Evolutionary conservation across 1,140 invertebrate genomes (phyloP).

Genomic region (Philopotamus ludificatus): DNA sequence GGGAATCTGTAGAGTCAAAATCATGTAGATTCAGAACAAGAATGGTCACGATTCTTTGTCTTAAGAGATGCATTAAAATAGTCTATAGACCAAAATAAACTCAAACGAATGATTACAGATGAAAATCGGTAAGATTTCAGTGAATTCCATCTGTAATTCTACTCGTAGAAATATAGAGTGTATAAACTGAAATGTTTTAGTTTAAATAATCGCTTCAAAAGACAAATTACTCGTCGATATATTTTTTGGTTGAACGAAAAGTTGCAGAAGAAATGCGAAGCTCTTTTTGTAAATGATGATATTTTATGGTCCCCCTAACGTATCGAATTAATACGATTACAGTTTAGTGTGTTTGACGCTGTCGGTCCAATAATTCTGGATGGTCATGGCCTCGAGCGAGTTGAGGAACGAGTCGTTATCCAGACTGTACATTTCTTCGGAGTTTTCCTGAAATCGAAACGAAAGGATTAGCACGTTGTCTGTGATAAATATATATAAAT

Average conservation of each 20-base stretch:
- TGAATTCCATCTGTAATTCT: neutral
- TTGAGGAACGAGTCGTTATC: conserved; percentile 91
- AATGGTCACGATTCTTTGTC: no score
- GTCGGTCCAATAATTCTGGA: conserved; percentile 91
- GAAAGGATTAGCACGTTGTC: neutral
- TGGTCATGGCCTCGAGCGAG: conserved; percentile 88
- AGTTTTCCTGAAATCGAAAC: conserved; percentile 69
- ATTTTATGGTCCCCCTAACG: neutral
- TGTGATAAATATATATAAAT: conserved; percentile 1
- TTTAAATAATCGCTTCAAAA: no score
- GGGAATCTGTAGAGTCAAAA: no score
- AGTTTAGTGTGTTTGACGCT: conserved; percentile 89
- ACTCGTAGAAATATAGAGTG: no score
- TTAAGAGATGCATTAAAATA: no score
- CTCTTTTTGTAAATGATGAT: neutral
- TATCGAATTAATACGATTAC: conserved; percentile 51
- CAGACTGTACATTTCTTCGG: conserved; percentile 88
- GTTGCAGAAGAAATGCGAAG: neutral
- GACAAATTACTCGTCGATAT: neutral
- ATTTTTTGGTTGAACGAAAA: neutral
- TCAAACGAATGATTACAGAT: neutral
- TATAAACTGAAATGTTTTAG: no score
- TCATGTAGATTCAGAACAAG: no score
- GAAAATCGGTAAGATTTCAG: neutral
- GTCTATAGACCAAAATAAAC: neutral